A percentile compares a stretch with the other conserved stretches of the same genome.
These are phyloP conservation scores for Toxotes chatareus DNA, from an alignment of 2,113 vertebrate species.

Conservation along the genomic window DNA sequence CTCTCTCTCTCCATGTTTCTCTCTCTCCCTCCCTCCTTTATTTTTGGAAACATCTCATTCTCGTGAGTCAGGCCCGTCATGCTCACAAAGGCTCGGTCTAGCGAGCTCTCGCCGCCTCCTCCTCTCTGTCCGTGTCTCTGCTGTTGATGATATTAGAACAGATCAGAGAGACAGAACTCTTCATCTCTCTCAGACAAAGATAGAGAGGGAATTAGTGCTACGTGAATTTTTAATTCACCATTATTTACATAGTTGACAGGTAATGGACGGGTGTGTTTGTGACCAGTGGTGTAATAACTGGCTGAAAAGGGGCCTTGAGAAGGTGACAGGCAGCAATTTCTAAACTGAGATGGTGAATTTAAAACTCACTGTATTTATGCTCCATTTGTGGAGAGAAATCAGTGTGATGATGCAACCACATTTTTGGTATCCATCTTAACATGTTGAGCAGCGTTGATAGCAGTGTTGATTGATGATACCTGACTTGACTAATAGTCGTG, in stretches of 20 bases:
- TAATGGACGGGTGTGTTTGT: slow-evolving; percentile 49
- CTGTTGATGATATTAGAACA: slow-evolving; percentile 60
- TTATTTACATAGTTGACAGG: slow-evolving; percentile 52
- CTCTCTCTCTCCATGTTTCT: slow-evolving; percentile 10
- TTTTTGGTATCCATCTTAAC: slow-evolving; percentile 68
- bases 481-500: slow-evolving; percentile 52
- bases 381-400: slow-evolving; percentile 43
- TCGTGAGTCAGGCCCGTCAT: slow-evolving; percentile 75
- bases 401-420: slow-evolving; percentile 34
- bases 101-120: slow-evolving; percentile 47
- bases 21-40: slow-evolving; percentile 56
- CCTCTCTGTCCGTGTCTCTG: slow-evolving; percentile 36
- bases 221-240: slow-evolving; percentile 30
- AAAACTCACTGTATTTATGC: slow-evolving; percentile 36
- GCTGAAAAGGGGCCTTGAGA: slow-evolving; percentile 24
- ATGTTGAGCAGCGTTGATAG: slow-evolving; percentile 25
- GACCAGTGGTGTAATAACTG: slow-evolving; percentile 23
- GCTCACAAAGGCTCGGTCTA: slow-evolving; percentile 70
- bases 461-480: slow-evolving; percentile 62
- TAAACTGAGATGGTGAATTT: slow-evolving; percentile 34
- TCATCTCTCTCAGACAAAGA: slow-evolving; percentile 17
- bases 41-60: slow-evolving; percentile 82
- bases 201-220: slow-evolving; percentile 8
- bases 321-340: slow-evolving; percentile 45
- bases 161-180: slow-evolving; percentile 37